Evolutionary conservation across 2,888 invertebrate species (phyloP).

Genomic region (Amorpha juglandis): DNA sequence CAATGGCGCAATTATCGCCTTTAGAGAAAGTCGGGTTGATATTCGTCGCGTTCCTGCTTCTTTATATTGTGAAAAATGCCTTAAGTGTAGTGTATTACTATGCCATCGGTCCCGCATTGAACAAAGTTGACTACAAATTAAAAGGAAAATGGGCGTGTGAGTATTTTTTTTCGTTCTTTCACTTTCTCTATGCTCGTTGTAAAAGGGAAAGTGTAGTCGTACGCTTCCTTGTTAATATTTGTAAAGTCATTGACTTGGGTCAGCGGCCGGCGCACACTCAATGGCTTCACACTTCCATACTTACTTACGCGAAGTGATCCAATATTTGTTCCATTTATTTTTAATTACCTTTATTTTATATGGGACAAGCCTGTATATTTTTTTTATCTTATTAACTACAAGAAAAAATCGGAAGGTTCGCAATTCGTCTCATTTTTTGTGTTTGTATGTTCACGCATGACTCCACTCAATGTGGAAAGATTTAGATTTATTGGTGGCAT

Average conservation of each 20-base stretch:
- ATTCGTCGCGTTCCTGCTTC: slow-evolving; percentile 62
- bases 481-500: too few relatives aligned
- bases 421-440: too few relatives aligned
- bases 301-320: too few relatives aligned
- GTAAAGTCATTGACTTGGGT: slow-evolving; percentile 2
- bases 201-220: slow-evolving; percentile 23
- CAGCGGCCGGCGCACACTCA: too few relatives aligned
- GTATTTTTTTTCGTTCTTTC: slow-evolving; percentile 52
- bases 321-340: too few relatives aligned
- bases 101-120: slow-evolving; percentile 81
- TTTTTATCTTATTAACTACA: too few relatives aligned
- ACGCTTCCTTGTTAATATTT: slow-evolving; percentile 13
- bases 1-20: slow-evolving; percentile 55
- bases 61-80: slow-evolving; percentile 52
- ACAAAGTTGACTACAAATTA: slow-evolving; percentile 86
- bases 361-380: too few relatives aligned
- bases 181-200: slow-evolving; percentile 25
- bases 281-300: too few relatives aligned
- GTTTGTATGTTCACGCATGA: too few relatives aligned
- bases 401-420: too few relatives aligned
- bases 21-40: slow-evolving; percentile 79
- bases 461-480: too few relatives aligned
- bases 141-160: slow-evolving; percentile 93
- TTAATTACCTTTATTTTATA: too few relatives aligned
- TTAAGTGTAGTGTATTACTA: slow-evolving; percentile 61